Conservation (phyloP, 2,888 invertebrate species). For the Caenorhabditis parvicauda region DNA sequence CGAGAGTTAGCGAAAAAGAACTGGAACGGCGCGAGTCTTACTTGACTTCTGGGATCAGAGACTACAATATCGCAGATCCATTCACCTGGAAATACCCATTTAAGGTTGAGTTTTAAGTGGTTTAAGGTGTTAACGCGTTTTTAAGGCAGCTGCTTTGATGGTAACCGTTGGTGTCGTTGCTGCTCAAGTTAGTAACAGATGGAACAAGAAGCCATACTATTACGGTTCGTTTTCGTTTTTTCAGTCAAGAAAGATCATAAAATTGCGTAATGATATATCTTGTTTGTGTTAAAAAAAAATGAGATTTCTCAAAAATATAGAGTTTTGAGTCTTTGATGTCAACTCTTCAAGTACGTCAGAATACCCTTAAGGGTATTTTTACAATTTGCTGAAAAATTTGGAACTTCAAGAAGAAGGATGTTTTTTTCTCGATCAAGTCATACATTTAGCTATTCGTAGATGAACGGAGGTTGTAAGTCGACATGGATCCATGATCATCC, state of each 20-base stretch:
- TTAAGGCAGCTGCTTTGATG: conserved; percentile 39
- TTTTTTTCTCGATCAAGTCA: too few species aligned
- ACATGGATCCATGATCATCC: too few species aligned
- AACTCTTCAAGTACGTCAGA: too few species aligned
- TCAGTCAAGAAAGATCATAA: not conserved
- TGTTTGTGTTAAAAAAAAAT: too few species aligned
- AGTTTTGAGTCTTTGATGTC: not conserved
- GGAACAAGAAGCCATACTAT: conserved; percentile 58
- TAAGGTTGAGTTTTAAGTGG: conserved; percentile 23
- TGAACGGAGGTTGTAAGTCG: too few species aligned
- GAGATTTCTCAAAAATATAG: not conserved
- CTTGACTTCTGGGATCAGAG: conserved; percentile 42
- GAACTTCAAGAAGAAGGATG: too few species aligned
- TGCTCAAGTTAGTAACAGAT: conserved; percentile 43
- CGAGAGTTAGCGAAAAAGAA: conserved; percentile 50
- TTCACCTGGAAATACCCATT: conserved; percentile 57
- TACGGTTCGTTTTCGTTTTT: conserved; percentile 35
- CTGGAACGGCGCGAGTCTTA: conserved; percentile 46
- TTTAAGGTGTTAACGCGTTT: not conserved
- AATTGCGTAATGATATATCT: not conserved
- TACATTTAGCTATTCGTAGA: too few species aligned
- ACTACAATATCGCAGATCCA: conserved; percentile 44
- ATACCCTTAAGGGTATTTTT: too few species aligned
- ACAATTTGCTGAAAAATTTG: too few species aligned
- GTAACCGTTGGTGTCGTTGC: conserved; percentile 33